phyloP scores from a whole-genome alignment of 2,113 vertebrate species.

The Toxostoma redivivum region DNA sequence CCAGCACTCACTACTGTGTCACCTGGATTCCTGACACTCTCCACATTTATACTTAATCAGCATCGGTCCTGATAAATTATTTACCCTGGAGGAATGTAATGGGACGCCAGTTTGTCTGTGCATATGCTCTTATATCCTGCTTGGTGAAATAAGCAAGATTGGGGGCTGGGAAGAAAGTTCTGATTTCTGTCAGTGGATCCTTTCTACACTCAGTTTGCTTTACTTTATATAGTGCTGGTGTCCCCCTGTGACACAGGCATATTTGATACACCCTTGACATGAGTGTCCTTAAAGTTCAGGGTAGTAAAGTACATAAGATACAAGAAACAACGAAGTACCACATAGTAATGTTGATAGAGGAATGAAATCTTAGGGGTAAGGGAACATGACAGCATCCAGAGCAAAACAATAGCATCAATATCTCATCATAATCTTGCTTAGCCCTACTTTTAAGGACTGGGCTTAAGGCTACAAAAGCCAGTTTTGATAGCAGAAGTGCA shows the following conservation, averaged over 20 bases:
- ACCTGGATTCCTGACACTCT: slow-evolving; percentile 52
- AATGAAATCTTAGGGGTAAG: background rate
- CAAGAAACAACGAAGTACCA: slow-evolving; percentile 22
- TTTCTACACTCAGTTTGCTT: background rate
- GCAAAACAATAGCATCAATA: background rate
- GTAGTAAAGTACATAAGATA: background rate
- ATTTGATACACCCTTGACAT: background rate
- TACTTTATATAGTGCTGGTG: background rate
- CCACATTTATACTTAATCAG: slow-evolving; percentile 63
- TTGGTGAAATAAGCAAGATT: slow-evolving; percentile 57
- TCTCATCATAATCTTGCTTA: background rate
- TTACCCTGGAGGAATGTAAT: slow-evolving; percentile 48
- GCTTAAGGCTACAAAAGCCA: background rate
- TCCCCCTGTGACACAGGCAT: background rate
- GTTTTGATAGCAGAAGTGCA: background rate
- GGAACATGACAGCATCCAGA: background rate
- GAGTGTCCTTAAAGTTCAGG: background rate
- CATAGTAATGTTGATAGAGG: background rate
- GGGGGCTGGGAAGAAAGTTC: background rate
- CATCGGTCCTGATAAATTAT: slow-evolving; percentile 58
- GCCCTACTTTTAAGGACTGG: background rate
- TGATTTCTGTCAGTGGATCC: background rate
- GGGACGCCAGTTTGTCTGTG: slow-evolving; percentile 36
- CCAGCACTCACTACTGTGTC: background rate
- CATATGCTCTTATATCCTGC: background rate